Evolutionary conservation across 2,888 invertebrate species (phyloP).

Genomic region (Idaea aversata): DNA sequence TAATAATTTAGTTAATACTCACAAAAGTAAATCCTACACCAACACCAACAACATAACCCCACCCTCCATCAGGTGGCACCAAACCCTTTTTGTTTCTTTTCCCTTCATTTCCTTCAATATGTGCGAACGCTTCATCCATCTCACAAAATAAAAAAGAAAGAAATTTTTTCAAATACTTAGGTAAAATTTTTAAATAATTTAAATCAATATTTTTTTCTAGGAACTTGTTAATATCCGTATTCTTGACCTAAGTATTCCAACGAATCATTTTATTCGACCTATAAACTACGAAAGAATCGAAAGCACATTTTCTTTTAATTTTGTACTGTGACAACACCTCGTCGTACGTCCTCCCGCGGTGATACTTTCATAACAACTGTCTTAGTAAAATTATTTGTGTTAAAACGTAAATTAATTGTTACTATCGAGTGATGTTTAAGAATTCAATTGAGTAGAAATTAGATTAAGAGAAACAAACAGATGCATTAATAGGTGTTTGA

Average conservation of each 20-base stretch:
- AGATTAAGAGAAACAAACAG: not conserved
- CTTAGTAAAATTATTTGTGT: not conserved
- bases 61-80: constrained; percentile 87
- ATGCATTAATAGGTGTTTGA: too few species aligned
- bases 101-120: constrained; percentile 46
- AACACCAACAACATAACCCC: constrained; percentile 88
- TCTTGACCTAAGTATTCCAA: constrained; percentile 1
- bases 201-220: not conserved
- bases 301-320: constrained; percentile 17
- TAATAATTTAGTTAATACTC: constrained; percentile 57
- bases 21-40: constrained; percentile 88
- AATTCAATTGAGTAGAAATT: not conserved
- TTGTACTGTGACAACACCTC: constrained; percentile 30
- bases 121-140: constrained; percentile 76
- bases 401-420: not conserved
- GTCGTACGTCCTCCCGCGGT: constrained; percentile 42
- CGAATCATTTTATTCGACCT: not conserved
- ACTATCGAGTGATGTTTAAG: not conserved
- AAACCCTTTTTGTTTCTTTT: constrained; percentile 41
- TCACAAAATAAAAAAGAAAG: constrained; percentile 13
- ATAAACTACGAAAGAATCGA: not conserved
- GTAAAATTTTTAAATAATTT: not conserved
- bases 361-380: constrained; percentile 38
- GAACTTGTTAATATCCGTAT: not conserved
- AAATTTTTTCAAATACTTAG: not conserved